Base-by-base conservation (phyloP, 1,140 invertebrate species). In the Drosophila kanapiae region DNA sequence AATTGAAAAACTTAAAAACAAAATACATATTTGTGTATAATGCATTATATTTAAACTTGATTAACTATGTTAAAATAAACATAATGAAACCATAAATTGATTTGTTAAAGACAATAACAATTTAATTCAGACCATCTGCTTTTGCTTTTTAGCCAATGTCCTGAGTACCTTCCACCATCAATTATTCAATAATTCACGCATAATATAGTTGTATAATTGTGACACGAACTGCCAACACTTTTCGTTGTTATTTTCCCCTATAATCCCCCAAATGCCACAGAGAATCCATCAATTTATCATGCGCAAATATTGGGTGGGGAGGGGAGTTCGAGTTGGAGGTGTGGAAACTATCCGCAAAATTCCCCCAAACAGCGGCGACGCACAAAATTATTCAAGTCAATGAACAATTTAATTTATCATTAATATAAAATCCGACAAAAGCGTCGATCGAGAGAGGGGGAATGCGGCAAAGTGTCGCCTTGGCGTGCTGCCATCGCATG, bases 371-470 rank as follows among this genome's bases (percentile, higher is more conserved):
- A 78, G 47, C 80, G 84, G 82, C 82, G 77, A 83, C 80, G 78
- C 85, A 90, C 78, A 90, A 82, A 90, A 90, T 90, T 90, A 90
- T 90, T 90, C 85, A 90, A 90, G 85, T 90, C 85, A 90, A 90
- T 90, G 85, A 90, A 90, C 85, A 90, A 90, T 90, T 90, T 90
- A 90, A 90, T 90, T 90, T 90, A 90, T 90, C 85, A 90, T 90
- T 90, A 90, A 90, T 90, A 90, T 90, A 90, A 90, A 90, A 90
- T 84, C 85, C 75, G 85, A 88, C 84, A 88, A 27, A 71, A 37
- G 43, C 31, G 33, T 8, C n/a, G 23, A 35, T 18, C 62, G 16
- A 49, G 11, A 11, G 23, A 1, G 35, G 23, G 37, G 29, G 29
- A 37, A 10, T 37, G 51, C 51, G 29, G 64, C 45, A 18, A 74